phyloP scores from a whole-genome alignment of 2,888 invertebrate genomes.

The Lingula anatina region DNA sequence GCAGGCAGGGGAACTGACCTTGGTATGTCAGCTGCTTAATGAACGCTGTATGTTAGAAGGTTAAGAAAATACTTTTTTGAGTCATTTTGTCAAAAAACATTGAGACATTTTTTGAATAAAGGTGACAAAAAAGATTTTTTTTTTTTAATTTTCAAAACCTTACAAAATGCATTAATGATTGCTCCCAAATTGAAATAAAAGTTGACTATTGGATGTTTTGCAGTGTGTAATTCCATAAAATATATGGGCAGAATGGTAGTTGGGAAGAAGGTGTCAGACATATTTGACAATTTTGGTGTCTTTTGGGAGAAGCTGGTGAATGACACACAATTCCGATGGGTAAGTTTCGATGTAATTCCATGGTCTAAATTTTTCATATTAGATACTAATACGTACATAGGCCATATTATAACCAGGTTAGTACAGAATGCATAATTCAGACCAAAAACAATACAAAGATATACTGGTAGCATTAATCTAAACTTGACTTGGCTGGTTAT shows the following conservation, averaged over 20 bases:
- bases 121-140: neutral
- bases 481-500: too few species aligned
- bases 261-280: constrained; percentile 64
- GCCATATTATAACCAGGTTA: too few species aligned
- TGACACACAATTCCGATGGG: constrained; percentile 89
- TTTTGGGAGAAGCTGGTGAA: constrained; percentile 80
- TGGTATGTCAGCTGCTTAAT: constrained; percentile 34
- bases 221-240: constrained; percentile 70
- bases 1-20: constrained; percentile 80
- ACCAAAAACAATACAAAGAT: too few species aligned
- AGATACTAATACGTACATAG: too few species aligned
- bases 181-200: too few species aligned
- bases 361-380: too few species aligned
- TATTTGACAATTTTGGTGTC: constrained; percentile 69
- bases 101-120: too few species aligned
- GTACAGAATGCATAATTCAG: too few species aligned
- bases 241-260: constrained; percentile 67
- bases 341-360: too few species aligned
- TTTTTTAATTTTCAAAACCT: neutral
- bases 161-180: neutral
- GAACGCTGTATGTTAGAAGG: neutral
- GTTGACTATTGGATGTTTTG: constrained; percentile 21
- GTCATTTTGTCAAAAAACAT: too few species aligned
- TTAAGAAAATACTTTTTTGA: neutral
- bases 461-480: too few species aligned